phyloP scores from a whole-genome alignment of 2,797 vertebrate genomes.

The Pseudochromis fuscus region DNA sequence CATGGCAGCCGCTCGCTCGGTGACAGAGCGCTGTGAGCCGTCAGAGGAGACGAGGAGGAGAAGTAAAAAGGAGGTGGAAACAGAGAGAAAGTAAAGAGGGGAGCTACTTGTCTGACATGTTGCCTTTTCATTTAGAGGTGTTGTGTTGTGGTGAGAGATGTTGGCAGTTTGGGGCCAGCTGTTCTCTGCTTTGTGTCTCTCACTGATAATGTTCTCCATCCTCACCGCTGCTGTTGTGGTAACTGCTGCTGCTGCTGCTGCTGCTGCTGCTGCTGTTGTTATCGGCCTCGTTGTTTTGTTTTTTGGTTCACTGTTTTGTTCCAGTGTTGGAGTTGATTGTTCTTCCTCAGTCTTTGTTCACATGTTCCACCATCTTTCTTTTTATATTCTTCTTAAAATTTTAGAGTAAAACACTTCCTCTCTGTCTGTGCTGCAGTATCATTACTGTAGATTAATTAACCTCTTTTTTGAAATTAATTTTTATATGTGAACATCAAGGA shows the following conservation, averaged over 20 bases:
- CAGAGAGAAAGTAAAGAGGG: constrained; percentile 48
- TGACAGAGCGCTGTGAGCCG: constrained; percentile 63
- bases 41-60: constrained; percentile 19
- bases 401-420: too few relatives aligned
- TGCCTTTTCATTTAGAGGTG: constrained; percentile 67
- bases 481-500: too few relatives aligned
- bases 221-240: not conserved
- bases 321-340: not conserved
- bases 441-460: too few relatives aligned
- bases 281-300: not conserved
- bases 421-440: too few relatives aligned
- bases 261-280: constrained; percentile 23
- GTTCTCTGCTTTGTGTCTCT: constrained; percentile 21
- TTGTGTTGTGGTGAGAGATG: constrained; percentile 71
- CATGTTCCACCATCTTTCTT: not conserved
- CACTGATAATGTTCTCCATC: constrained; percentile 34
- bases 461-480: too few relatives aligned
- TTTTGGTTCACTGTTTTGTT: not conserved
- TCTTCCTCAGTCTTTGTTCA: not conserved
- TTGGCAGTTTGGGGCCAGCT: constrained; percentile 82
- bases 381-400: too few relatives aligned
- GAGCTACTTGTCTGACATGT: constrained; percentile 73
- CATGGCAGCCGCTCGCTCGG: constrained; percentile 64
- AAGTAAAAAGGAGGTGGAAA: not conserved
- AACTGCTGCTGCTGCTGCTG: constrained; percentile 5